Percentiles rank a stretch among this genome's conserved stretches.
phyloP scores from a whole-genome alignment of 2,888 invertebrate genomes.

The Pimpla rufipes region DNA sequence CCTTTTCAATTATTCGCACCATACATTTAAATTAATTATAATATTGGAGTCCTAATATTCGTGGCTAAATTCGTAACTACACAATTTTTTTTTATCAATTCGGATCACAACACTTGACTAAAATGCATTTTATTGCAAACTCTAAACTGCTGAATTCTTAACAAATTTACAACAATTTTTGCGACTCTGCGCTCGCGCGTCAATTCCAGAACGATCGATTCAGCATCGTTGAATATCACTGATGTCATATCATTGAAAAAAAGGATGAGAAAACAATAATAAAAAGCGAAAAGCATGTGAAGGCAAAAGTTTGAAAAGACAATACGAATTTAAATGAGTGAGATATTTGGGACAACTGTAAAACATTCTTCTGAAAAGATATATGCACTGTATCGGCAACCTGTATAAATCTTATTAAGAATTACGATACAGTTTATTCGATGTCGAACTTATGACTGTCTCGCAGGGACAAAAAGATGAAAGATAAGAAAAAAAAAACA shows the following conservation, averaged over 20 bases:
- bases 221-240: slow-evolving; percentile 22
- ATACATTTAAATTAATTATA: too few relatives aligned
- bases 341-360: slow-evolving; percentile 32
- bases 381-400: slow-evolving; percentile 30
- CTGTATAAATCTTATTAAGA: slow-evolving; percentile 41
- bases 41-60: too few relatives aligned
- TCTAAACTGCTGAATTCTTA: neutral
- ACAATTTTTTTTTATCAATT: neutral
- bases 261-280: slow-evolving; percentile 1
- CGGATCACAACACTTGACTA: neutral
- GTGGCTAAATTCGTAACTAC: too few relatives aligned
- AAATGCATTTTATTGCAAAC: neutral
- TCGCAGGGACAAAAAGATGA: slow-evolving; percentile 9
- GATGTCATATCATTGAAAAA: slow-evolving; percentile 34
- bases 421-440: slow-evolving; percentile 37
- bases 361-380: slow-evolving; percentile 20
- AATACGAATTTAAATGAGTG: slow-evolving; percentile 53
- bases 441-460: slow-evolving; percentile 1
- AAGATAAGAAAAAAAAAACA: neutral
- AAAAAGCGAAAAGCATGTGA: neutral
- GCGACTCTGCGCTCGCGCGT: neutral
- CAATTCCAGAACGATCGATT: slow-evolving; percentile 12
- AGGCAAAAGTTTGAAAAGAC: slow-evolving; percentile 33
- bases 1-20: neutral
- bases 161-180: neutral